Evolutionary conservation across 2,797 vertebrate species (phyloP), one percentile per base, ranked within the genome.

Genomic region (Sebastes elongatus): DNA sequence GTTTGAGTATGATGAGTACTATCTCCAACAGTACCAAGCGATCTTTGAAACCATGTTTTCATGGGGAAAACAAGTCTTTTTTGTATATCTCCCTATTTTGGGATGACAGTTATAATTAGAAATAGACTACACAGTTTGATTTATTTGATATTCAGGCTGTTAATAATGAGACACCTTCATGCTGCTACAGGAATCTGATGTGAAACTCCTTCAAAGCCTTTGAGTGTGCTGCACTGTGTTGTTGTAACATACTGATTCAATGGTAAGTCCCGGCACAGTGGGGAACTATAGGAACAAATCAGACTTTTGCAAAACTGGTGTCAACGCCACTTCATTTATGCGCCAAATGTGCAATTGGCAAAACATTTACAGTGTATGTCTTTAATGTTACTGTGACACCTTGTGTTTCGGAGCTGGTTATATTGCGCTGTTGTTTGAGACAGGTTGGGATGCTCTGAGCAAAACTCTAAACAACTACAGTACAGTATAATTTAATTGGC

Each of bases 401-500:
- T 73, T 2, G 4, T 56, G 5, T 70, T 66, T 69, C 52, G 46
- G 32, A 61, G 46, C 23, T 13, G 20, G 23, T 60, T 78, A 18
- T 56, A 35, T 35, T 38, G 35, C 53, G 65, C 46, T 55, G 77
- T 32, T 76, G 71, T 76, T 56, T 57, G 20, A 73, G 66, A 25
- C 69, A 25, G 30, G 57, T 38, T 28, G 23, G 23, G 55, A 71
- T 11, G 35, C n/a, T 64, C 49, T 42, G 59, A 63, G 67, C 25
- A 46, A 83, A 76, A 84, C 73, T 27, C 65, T 84, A 49, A 88
- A 86, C 81, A 89, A 72, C 85, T 74, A 73, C 81, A 77, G 74
- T 75, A 73, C 81, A 77, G 72, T 52, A 52, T 10, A 80, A 69
- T 91, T 88, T 93, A 93, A 94, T 92, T 93, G 92, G 87, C 82